These are phyloP conservation scores for Alfaro cultratus DNA, from an alignment of 2,797 vertebrate species.

Conservation along the genomic window DNA sequence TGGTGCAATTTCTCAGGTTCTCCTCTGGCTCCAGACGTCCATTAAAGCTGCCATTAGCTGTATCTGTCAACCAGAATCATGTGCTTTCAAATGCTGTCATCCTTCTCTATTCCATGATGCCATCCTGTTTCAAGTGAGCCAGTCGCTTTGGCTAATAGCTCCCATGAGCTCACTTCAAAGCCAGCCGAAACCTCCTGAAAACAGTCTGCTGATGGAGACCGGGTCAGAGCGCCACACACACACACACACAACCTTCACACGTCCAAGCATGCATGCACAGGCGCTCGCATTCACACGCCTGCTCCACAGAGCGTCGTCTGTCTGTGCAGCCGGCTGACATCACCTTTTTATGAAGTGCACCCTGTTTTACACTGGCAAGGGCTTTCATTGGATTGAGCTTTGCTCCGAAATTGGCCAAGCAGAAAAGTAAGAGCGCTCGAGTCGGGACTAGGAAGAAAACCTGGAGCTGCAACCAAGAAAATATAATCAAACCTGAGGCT, in stretches of 20 bases:
- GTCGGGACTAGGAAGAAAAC: constrained; percentile 47
- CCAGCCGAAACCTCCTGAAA: constrained; percentile 47
- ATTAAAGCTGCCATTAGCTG: constrained; percentile 40
- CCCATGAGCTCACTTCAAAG: constrained; percentile 76
- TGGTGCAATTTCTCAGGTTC: neutral
- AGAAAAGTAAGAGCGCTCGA: constrained; percentile 52
- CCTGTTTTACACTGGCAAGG: constrained; percentile 68
- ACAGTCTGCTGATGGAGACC: constrained; percentile 61
- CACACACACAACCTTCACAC: constrained; percentile 67
- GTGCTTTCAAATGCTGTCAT: constrained; percentile 55
- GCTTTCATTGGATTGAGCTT: constrained; percentile 62
- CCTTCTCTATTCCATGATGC: constrained; percentile 65
- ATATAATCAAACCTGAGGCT: constrained; percentile 44
- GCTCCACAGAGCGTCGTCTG: constrained; percentile 64
- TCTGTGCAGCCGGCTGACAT: constrained; percentile 71
- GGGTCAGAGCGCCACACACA: constrained; percentile 62
- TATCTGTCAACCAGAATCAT: constrained; percentile 57
- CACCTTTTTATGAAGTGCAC: constrained; percentile 72
- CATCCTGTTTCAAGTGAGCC: constrained; percentile 51
- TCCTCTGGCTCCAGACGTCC: constrained; percentile 26
- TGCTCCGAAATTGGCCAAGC: constrained; percentile 37
- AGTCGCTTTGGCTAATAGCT: constrained; percentile 57
- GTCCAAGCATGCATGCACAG: constrained; percentile 27
- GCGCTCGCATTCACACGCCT: constrained; percentile 35
- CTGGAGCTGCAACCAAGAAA: constrained; percentile 45